Conservation (phyloP, 92 coral and sea anemone genomes). For the Micromussa lordhowensis region DNA sequence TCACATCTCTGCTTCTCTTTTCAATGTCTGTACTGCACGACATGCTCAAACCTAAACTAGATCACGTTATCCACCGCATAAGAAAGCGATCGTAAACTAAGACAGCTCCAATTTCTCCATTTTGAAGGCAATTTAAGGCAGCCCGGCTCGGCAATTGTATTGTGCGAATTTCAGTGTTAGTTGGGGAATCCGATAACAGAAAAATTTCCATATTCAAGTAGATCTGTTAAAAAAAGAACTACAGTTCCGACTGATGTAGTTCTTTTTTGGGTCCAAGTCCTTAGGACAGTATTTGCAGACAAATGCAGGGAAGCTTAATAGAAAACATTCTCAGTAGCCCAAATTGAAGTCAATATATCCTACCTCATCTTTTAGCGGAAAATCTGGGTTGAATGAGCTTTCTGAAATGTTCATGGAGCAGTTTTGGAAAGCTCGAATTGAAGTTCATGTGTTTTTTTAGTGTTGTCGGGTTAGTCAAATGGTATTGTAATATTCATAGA, state of each 20-base stretch:
- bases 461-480: too few relatives aligned
- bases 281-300: background rate
- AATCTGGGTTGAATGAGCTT: too few relatives aligned
- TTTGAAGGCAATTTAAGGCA: background rate
- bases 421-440: too few relatives aligned
- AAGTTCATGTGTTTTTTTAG: too few relatives aligned
- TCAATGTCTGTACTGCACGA: background rate
- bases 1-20: background rate
- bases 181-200: background rate
- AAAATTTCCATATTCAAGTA: background rate
- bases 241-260: background rate
- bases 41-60: background rate
- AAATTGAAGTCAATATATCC: background rate
- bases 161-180: background rate
- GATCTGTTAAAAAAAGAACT: background rate
- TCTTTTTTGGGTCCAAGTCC: background rate
- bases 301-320: background rate
- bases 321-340: background rate
- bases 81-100: background rate
- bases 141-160: background rate
- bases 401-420: too few relatives aligned
- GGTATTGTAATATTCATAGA: too few relatives aligned
- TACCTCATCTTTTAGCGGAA: too few relatives aligned
- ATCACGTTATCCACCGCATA: background rate
- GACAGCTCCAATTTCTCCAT: background rate